Conservation (phyloP, 2,113 vertebrate genomes). For the Anoura caudifer region DNA sequence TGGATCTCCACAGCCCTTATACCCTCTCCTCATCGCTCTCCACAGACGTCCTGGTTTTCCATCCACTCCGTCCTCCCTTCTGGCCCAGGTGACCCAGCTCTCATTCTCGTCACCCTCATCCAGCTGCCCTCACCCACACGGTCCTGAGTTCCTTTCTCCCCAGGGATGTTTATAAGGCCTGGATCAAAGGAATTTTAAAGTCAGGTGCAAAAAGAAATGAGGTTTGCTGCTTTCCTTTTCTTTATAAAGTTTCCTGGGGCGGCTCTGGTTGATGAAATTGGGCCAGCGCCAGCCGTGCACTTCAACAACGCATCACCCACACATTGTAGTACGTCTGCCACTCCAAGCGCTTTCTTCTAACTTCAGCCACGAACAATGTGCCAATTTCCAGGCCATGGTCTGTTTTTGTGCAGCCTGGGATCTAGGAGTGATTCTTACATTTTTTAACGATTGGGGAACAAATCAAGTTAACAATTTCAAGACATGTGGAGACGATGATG, state of each 20-base stretch:
- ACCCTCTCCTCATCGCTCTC: neutral
- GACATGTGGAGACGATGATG: neutral
- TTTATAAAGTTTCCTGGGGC: too few relatives aligned
- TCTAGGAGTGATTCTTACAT: neutral
- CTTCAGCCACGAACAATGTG: neutral
- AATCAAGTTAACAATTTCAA: neutral
- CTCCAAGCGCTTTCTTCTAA: too few relatives aligned
- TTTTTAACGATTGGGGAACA: neutral
- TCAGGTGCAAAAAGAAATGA: neutral
- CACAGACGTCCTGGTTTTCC: neutral
- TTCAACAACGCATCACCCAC: too few relatives aligned
- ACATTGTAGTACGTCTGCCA: fast-evolving
- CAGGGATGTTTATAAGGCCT: neutral
- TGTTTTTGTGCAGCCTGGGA: neutral
- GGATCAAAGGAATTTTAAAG: neutral
- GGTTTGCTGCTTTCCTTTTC: neutral
- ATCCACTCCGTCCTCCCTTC: neutral
- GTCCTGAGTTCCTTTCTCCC: neutral
- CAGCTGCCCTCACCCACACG: neutral
- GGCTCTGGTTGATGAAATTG: too few relatives aligned
- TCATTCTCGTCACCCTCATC: neutral
- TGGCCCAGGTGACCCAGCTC: too few relatives aligned
- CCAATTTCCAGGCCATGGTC: neutral
- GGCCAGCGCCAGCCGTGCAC: too few relatives aligned
- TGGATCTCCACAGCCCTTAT: neutral